Conservation (phyloP, 2,113 vertebrate genomes). For the Speoplatyrhinus poulsoni region DNA sequence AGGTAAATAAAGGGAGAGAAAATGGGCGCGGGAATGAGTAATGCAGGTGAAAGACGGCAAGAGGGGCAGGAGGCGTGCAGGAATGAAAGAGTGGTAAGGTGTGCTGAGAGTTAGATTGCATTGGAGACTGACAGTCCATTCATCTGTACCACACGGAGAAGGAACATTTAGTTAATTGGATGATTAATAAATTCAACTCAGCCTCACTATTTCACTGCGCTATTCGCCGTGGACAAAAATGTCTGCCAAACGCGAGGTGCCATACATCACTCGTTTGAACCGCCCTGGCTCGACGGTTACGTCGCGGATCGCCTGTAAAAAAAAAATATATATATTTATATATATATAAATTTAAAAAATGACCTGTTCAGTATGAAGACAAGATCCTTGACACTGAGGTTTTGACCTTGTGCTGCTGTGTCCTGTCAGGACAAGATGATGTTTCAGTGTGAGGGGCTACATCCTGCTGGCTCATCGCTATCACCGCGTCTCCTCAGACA, state of each 20-base stretch:
- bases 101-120: conserved; percentile 90
- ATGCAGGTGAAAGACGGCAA: conserved; percentile 44
- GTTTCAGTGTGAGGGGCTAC: conserved; percentile 27
- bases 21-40: conserved; percentile 43
- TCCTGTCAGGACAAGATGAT: conserved; percentile 31
- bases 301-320: neutral
- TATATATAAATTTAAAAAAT: conserved; percentile 7
- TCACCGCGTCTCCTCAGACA: conserved; percentile 19
- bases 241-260: conserved; percentile 64
- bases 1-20: conserved; percentile 18
- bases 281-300: conserved; percentile 8
- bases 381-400: neutral
- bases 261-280: conserved; percentile 63
- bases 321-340: too few relatives aligned
- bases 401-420: conserved; percentile 33
- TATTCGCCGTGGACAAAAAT: conserved; percentile 70
- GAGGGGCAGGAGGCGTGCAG: conserved; percentile 48
- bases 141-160: conserved; percentile 93
- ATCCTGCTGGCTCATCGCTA: conserved; percentile 52
- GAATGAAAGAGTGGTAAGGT: conserved; percentile 69
- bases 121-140: conserved; percentile 98
- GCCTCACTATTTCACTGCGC: conserved; percentile 93
- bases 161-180: conserved; percentile 99
- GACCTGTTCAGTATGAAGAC: conserved; percentile 11
- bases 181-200: conserved; percentile 99